Evolutionary conservation across 2,888 invertebrate species (phyloP).

Genomic region (Cheilosia grossa): DNA sequence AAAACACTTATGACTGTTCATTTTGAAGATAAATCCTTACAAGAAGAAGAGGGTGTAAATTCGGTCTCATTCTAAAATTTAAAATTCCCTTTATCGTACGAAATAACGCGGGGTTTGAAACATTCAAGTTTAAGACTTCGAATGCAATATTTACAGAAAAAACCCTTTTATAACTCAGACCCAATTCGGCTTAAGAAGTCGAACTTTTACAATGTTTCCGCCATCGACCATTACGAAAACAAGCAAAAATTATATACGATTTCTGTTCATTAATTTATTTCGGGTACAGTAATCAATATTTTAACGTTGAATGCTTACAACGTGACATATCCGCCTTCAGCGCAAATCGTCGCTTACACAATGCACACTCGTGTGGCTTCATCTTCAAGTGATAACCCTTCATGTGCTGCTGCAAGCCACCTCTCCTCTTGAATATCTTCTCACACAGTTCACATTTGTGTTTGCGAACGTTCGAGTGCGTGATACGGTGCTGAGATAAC

Average conservation of each 20-base stretch:
- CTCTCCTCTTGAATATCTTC: constrained; percentile 81
- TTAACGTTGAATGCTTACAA: constrained; percentile 81
- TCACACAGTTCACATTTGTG: constrained; percentile 81
- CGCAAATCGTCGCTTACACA: constrained; percentile 81
- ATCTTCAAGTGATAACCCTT: constrained; percentile 81
- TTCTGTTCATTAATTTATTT: constrained; percentile 10
- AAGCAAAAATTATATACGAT: neutral
- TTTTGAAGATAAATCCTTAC: no score
- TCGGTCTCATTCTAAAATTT: no score
- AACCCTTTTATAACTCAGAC: no score
- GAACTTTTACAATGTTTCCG: neutral
- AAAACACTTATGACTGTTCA: no score
- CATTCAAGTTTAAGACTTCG: no score
- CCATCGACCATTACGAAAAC: neutral
- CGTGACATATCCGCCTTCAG: constrained; percentile 82
- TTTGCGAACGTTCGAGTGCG: constrained; percentile 80
- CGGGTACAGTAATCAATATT: constrained; percentile 14
- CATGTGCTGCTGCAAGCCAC: constrained; percentile 82
- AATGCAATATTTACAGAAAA: no score
- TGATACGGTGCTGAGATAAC: constrained; percentile 81
- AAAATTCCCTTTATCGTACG: no score
- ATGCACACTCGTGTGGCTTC: constrained; percentile 81
- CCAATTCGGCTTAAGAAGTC: neutral
- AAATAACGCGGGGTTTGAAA: no score
- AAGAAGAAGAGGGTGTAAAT: no score